These are phyloP conservation scores for Leptopilina boulardi DNA, from an alignment of 1,140 invertebrate species.

Conservation along the genomic window DNA sequence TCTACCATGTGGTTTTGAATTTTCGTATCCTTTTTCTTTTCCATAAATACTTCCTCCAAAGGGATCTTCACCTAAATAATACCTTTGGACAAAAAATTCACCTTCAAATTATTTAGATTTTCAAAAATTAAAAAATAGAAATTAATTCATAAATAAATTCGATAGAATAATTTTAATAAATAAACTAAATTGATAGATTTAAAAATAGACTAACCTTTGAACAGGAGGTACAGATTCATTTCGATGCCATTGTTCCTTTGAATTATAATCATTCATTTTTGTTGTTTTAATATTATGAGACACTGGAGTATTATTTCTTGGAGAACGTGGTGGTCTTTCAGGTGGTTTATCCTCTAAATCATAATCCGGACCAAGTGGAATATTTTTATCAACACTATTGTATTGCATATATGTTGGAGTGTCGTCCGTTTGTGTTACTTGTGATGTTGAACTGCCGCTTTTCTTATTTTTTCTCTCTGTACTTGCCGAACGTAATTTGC, in stretches of 20 bases:
- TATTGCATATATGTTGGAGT: constrained; percentile 78
- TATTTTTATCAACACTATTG: constrained; percentile 79
- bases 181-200: too few species aligned
- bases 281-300: constrained; percentile 45
- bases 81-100: constrained; percentile 79
- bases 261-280: constrained; percentile 36
- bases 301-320: constrained; percentile 55
- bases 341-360: constrained; percentile 58
- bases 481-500: constrained; percentile 85
- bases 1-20: constrained; percentile 74
- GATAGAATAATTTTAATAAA: too few species aligned
- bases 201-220: constrained; percentile 34
- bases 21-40: constrained; percentile 86
- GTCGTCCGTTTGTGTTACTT: constrained; percentile 76
- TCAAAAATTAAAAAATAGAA: too few species aligned
- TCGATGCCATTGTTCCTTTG: constrained; percentile 56
- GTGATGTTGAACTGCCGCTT: constrained; percentile 64
- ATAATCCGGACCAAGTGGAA: constrained; percentile 62
- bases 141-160: too few species aligned
- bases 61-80: constrained; percentile 89
- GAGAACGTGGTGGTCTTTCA: constrained; percentile 66
- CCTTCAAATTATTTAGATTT: neutral
- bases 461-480: constrained; percentile 81
- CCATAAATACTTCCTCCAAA: constrained; percentile 88
- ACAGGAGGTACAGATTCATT: constrained; percentile 75